A percentile compares a stretch with the other conserved stretches of the same genome.
These are phyloP conservation scores for Anguilla rostrata DNA, from an alignment of 2,113 vertebrate genomes.

Conservation along the genomic window DNA sequence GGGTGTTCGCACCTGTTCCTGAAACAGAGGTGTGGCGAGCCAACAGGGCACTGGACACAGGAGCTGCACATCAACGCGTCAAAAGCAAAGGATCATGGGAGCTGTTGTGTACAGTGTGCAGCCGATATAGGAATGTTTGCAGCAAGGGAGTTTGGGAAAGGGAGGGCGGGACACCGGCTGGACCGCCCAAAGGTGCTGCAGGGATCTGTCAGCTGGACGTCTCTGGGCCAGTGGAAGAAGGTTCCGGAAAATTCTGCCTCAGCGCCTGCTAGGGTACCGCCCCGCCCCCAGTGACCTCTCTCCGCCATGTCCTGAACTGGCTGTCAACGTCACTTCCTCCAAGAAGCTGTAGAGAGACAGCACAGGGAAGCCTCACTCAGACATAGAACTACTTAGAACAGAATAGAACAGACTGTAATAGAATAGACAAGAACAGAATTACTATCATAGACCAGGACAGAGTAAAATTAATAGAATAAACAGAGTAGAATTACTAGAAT, in stretches of 20 bases:
- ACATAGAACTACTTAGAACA: background rate
- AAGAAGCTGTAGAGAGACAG: slow-evolving; percentile 59
- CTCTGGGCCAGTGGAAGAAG: background rate
- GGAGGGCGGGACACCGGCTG: background rate
- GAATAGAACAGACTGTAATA: no score
- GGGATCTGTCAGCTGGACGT: background rate
- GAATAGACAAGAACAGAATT: no score
- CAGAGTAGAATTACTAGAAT: no score
- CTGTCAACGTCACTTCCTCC: slow-evolving; percentile 67
- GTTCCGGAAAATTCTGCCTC: slow-evolving; percentile 25
- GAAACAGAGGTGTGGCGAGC: background rate
- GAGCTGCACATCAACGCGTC: background rate
- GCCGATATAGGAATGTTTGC: background rate
- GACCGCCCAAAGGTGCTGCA: background rate
- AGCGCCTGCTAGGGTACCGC: slow-evolving; percentile 61
- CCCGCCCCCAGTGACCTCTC: slow-evolving; percentile 49
- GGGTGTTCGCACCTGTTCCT: background rate
- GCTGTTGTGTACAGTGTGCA: background rate
- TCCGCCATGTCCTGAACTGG: slow-evolving; percentile 38
- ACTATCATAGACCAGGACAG: no score
- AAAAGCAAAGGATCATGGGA: background rate
- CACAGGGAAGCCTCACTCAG: background rate
- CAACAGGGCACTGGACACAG: background rate
- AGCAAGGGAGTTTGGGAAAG: background rate
- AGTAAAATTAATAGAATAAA: no score